These are phyloP conservation scores for Pangasius mekongensis DNA, from an alignment of 2,797 vertebrate genomes.

Conservation along the genomic window DNA sequence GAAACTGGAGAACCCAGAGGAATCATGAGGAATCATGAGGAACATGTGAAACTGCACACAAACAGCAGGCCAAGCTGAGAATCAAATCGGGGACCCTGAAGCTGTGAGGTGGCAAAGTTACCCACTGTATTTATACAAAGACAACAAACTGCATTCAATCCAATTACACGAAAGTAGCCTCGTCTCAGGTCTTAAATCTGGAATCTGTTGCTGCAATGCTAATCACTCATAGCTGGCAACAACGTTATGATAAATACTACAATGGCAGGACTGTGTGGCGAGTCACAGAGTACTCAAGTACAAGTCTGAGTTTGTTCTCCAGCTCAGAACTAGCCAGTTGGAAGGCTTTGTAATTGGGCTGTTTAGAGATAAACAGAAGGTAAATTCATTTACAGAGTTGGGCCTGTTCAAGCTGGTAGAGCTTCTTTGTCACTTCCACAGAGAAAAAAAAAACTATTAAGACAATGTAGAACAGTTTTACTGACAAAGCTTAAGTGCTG, in stretches of 20 bases:
- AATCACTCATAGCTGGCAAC: background rate
- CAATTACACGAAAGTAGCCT: background rate
- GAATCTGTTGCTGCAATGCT: background rate
- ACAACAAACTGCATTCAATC: background rate
- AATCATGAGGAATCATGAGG: background rate
- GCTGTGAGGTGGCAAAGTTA: background rate
- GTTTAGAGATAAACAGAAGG: slow-evolving; percentile 5
- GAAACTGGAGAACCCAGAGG: background rate
- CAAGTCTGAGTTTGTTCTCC: background rate
- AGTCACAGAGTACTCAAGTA: background rate
- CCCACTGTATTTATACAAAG: background rate
- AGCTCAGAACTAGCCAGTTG: background rate
- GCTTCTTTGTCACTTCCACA: background rate
- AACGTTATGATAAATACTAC: background rate
- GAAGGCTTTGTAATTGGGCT: background rate
- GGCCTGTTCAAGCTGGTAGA: background rate
- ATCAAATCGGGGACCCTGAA: no score
- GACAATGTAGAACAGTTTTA: background rate
- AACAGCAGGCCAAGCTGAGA: no score
- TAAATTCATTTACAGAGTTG: background rate
- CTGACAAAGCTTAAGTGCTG: background rate
- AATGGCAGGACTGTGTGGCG: background rate
- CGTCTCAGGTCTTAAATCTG: background rate
- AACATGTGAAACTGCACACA: background rate
- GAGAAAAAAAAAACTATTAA: no score